A percentile compares a stretch with the other conserved stretches of the same genome.
Evolutionary conservation across 1,140 invertebrate genomes (phyloP).

Genomic region (Spodoptera frugiperda): DNA sequence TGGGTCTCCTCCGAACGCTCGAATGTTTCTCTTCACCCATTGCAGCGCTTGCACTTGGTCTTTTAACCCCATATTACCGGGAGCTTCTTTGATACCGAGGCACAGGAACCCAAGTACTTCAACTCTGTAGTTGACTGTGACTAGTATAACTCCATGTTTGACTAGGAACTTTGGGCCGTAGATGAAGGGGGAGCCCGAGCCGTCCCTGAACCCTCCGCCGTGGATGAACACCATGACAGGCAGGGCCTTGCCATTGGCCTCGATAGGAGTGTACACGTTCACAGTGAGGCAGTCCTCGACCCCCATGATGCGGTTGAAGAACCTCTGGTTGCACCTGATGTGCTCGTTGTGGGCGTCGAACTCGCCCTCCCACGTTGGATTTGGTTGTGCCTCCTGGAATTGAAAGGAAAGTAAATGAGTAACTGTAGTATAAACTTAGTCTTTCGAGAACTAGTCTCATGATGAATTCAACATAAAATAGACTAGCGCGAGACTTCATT

Average conservation of each 20-base stretch:
- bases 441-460: not conserved
- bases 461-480: not conserved
- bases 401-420: slow-evolving; percentile 19
- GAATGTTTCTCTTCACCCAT: slow-evolving; percentile 87
- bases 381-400: slow-evolving; percentile 85
- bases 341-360: slow-evolving; percentile 86
- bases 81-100: slow-evolving; percentile 85
- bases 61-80: slow-evolving; percentile 87
- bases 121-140: slow-evolving; percentile 90
- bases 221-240: slow-evolving; percentile 88
- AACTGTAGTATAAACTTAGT: not conserved
- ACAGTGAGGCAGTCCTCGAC: slow-evolving; percentile 84
- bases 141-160: slow-evolving; percentile 88
- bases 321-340: slow-evolving; percentile 84
- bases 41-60: slow-evolving; percentile 86
- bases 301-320: slow-evolving; percentile 68
- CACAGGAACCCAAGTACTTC: slow-evolving; percentile 89
- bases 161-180: slow-evolving; percentile 88
- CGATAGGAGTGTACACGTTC: slow-evolving; percentile 82
- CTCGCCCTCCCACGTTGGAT: slow-evolving; percentile 86
- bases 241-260: slow-evolving; percentile 8
- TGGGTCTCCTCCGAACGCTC: slow-evolving; percentile 79
- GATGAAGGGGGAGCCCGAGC: slow-evolving; percentile 83
- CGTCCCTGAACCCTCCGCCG: slow-evolving; percentile 87
- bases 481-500: not conserved